Evolutionary conservation across 2,797 vertebrate species (phyloP), one percentile per base, ranked within the genome.

Genomic region (Takifugu ocellatus): DNA sequence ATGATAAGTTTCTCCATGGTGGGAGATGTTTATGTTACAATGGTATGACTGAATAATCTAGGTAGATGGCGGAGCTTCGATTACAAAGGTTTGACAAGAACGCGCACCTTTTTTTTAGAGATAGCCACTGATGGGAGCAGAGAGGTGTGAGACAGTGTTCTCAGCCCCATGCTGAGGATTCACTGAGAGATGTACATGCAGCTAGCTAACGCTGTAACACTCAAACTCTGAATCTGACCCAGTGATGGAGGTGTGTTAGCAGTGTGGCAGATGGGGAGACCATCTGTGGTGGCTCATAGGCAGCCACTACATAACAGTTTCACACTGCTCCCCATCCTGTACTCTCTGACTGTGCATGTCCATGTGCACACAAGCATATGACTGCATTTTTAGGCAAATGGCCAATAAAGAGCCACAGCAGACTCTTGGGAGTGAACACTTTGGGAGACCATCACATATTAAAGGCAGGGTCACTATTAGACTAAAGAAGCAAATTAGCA

Each of bases 211-310:
- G 64, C 59, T 44, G 70, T 31, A 26, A 50, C 44, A 66, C 33
- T 60, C 64, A 60, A 70, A 60, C 51, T 31, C 29, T 31, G 26
- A 2, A 11, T 2, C 59, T 73, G 74, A 79, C 69, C 72, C 70
- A 56, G 55, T 71, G 81, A 78, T 68, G 63, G 69, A 77, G 77
- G 72, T 70, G 77, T 44, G 59, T 75, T 72, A 26, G 67, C 66
- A 45, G 65, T 36, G 70, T 17, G 52, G 72, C 83, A 85, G 82
- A 88, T 83, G 83, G 82, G 54, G 44, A 58, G 62, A 66, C 83
- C 84, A 86, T 82, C 84, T 85, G 84, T 73, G 83, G 76, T 66
- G 57, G 70, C 67, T 74, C 62, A 54, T 15, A 81, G 75, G 73
- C 74, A 57, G 66, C 53, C 67, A 54, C 62, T 56, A 55, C 63